Base-by-base conservation (phyloP, 2,797 vertebrate species). In the Nannoperca australis region DNA sequence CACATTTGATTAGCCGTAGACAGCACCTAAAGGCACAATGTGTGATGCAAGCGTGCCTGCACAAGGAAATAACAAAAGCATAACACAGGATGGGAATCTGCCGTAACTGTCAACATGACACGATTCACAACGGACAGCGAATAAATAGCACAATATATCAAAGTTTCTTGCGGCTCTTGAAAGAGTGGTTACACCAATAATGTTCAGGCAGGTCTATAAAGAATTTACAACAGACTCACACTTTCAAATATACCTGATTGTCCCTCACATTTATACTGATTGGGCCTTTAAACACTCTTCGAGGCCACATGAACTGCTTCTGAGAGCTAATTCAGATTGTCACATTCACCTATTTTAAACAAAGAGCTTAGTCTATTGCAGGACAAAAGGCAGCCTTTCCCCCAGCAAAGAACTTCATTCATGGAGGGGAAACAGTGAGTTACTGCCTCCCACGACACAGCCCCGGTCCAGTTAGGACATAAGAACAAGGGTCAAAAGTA, bases 301-400 rank as follows among this genome's bases (percentile, higher is more conserved):
- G 65, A 20, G 9, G 50, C 24, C 60, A 44, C 67, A 85, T 18
- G 12, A 36, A 45, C 68, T 63, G 32, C 49, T 70, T 74, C 27
- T 22, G n/a, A 72, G 58, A 71, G 56, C 85, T 83, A 15, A 93
- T 92, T 91, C 20, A 90, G 78, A 91, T 85, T 87, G 88, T 60
- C 40, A 81, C 81, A 81, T 85, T 86, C 77, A 86, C 76, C 74
- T 85, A 45, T 83, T 82, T 66, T 5, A 81, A 66, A 89, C 82
- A 91, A 86, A 83, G 83, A 79, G 55, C 58, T 76, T 63, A 83
- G 84, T 91, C 75, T 87, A 40, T 17, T 58, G 42, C 60, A 47
- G 81, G 72, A 91, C 85, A 93, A 90, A 85, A 79, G 75, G 65
- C 67, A 62, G 80, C 73, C 40, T 85, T 84, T 68, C 72, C 76